Percentiles rank a stretch among this genome's conserved stretches.
These are phyloP conservation scores for Diadophis punctatus DNA, from an alignment of 2,113 vertebrate genomes.

Conservation along the genomic window DNA sequence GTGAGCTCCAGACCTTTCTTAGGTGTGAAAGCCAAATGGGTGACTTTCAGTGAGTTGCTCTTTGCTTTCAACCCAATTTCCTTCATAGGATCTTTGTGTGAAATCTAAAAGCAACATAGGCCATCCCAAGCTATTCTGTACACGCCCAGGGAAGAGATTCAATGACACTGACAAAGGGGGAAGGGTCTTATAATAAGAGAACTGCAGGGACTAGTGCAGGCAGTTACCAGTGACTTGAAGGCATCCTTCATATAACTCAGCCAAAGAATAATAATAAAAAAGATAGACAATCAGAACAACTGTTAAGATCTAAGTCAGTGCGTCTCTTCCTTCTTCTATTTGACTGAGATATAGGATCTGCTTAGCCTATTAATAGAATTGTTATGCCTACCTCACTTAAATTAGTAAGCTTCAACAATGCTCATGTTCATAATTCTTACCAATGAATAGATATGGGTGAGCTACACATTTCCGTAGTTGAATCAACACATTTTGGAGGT, in stretches of 20 bases:
- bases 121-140: background rate
- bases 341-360: background rate
- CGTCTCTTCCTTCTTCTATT: background rate
- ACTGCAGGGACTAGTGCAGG: background rate
- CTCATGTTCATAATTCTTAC: slow-evolving; percentile 62
- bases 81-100: background rate
- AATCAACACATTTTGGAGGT: slow-evolving; percentile 84
- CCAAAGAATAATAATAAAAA: background rate
- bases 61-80: background rate
- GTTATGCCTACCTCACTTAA: background rate
- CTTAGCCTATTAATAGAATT: background rate
- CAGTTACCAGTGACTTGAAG: background rate
- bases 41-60: background rate
- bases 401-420: background rate
- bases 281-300: background rate
- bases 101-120: background rate
- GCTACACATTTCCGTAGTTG: slow-evolving; percentile 91
- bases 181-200: background rate
- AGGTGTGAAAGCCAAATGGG: background rate
- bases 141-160: background rate
- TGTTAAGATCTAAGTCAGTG: background rate
- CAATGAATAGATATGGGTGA: slow-evolving; percentile 89
- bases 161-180: background rate
- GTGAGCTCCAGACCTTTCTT: background rate
- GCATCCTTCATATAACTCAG: background rate